Evolutionary conservation across 92 coral and sea anemone species (phyloP).

Genomic region (Palythoa heliodiscus): DNA sequence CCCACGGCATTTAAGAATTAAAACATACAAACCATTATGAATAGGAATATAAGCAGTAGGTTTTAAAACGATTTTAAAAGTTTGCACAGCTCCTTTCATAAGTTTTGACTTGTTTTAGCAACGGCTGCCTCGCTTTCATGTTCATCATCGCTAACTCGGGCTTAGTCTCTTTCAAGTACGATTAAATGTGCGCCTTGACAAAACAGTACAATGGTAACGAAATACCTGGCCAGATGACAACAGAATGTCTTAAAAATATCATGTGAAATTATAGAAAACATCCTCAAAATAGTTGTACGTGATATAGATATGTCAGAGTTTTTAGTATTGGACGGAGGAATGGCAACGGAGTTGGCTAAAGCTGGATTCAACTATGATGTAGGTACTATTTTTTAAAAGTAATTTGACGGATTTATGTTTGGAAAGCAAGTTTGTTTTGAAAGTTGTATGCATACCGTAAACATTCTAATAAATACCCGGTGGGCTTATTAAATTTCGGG

Average conservation of each 20-base stretch:
- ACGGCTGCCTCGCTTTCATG: constrained; percentile 77
- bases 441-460: too few species aligned
- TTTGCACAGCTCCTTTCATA: neutral
- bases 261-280: too few species aligned
- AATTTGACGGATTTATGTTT: too few species aligned
- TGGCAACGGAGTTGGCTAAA: constrained; percentile 74
- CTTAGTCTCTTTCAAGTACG: constrained; percentile 34
- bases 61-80: neutral
- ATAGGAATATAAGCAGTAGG: neutral
- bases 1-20: neutral
- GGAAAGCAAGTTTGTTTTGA: too few species aligned
- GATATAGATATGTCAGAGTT: constrained; percentile 30
- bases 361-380: constrained; percentile 75
- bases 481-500: too few species aligned
- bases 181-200: constrained; percentile 26
- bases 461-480: too few species aligned
- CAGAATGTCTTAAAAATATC: neutral
- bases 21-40: constrained; percentile 63
- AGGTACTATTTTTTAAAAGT: constrained; percentile 29
- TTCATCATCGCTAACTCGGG: constrained; percentile 33
- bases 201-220: neutral
- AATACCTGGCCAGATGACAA: too few species aligned
- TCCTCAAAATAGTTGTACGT: neutral
- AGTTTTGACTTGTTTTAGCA: constrained; percentile 77
- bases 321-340: constrained; percentile 86